These are phyloP conservation scores for Enteromius treurensis DNA, from an alignment of 2,797 vertebrate species.

Conservation along the genomic window DNA sequence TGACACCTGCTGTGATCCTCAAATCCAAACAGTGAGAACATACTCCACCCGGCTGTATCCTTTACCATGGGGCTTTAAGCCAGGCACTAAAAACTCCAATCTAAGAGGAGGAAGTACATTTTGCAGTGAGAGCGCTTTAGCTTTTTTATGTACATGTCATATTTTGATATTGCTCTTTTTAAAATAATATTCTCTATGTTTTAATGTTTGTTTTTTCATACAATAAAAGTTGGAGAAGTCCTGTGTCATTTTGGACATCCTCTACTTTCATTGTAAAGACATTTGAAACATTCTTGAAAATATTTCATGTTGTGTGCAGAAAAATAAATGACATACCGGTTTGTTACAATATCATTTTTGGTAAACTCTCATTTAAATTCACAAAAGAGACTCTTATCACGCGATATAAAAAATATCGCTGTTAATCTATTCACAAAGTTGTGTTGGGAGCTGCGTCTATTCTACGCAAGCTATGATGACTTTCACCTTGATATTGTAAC, in stretches of 20 bases:
- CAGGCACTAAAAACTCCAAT: background rate
- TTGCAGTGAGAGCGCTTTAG: background rate
- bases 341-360: background rate
- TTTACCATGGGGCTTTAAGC: conserved; percentile 14
- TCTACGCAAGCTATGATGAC: too few relatives aligned
- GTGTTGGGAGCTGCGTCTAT: too few relatives aligned
- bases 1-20: conserved; percentile 39
- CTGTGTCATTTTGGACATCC: too few relatives aligned
- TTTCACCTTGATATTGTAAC: too few relatives aligned
- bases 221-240: too few relatives aligned
- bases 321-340: background rate
- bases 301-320: background rate
- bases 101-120: background rate
- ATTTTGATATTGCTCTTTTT: background rate
- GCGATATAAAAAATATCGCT: too few relatives aligned
- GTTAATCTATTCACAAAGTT: too few relatives aligned
- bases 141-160: background rate
- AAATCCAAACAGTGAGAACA: conserved; percentile 48
- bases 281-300: background rate
- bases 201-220: too few relatives aligned
- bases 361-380: background rate
- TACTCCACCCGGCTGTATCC: conserved; percentile 19
- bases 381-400: too few relatives aligned
- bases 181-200: background rate
- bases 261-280: background rate